Percentiles rank a stretch among this genome's conserved stretches.
phyloP scores from a whole-genome alignment of 2,888 invertebrate species.

The Aporophyla nigra region DNA sequence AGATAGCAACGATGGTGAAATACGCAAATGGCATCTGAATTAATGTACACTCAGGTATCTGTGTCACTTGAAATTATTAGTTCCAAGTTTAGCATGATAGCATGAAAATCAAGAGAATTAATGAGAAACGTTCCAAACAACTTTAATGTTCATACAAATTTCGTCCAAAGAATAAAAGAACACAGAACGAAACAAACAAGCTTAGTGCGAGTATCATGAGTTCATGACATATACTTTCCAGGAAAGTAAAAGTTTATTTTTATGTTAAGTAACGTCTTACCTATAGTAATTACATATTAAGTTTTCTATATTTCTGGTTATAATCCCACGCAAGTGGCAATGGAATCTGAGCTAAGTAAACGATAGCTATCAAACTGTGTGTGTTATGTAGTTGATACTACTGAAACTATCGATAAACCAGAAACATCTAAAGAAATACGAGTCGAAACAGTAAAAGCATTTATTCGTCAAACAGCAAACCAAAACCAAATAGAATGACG shows the following conservation, averaged over 20 bases:
- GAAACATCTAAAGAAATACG: background rate
- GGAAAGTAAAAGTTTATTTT: constrained; percentile 34
- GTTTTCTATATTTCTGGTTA: constrained; percentile 3
- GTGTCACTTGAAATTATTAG: constrained; percentile 36
- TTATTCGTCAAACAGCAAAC: constrained; percentile 23
- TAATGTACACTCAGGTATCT: constrained; percentile 18
- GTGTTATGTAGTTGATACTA: constrained; percentile 1
- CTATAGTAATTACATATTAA: constrained; percentile 2
- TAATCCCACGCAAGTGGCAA: constrained; percentile 21
- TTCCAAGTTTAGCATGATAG: constrained; percentile 39
- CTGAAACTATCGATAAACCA: background rate
- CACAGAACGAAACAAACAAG: constrained; percentile 25
- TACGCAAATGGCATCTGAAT: constrained; percentile 34
- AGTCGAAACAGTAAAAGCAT: constrained; percentile 14
- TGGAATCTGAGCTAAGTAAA: constrained; percentile 17
- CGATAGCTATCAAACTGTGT: background rate
- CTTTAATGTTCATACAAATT: constrained; percentile 55
- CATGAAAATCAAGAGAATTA: constrained; percentile 35
- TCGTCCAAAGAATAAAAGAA: constrained; percentile 23
- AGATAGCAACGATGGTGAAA: constrained; percentile 17
- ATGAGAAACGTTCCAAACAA: constrained; percentile 43
- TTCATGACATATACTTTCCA: constrained; percentile 14
- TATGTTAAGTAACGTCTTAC: constrained; percentile 14
- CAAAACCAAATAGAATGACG: constrained; percentile 42
- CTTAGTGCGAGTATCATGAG: constrained; percentile 9